Evolutionary conservation across 1,140 invertebrate genomes (phyloP), one percentile per base, ranked within the genome.

Genomic region (Nebria ingens): DNA sequence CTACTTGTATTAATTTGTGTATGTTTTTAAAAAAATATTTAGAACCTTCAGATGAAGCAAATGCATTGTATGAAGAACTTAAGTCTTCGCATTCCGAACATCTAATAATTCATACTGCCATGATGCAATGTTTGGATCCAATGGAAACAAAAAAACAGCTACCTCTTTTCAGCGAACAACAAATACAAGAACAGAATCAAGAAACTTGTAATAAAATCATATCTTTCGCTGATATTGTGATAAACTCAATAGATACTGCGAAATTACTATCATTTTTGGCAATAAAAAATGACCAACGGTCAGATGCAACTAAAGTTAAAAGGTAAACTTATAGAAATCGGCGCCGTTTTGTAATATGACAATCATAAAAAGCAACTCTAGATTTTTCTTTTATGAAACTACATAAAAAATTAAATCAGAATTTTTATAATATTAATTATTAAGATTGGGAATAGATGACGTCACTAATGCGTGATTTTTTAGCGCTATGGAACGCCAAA

Each of bases 401-500:
- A n/a, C n/a, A n/a, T n/a, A n/a, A n/a, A n/a, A n/a, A n/a, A n/a
- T n/a, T n/a, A n/a, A n/a, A n/a, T n/a, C n/a, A n/a, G n/a, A n/a
- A n/a, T n/a, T n/a, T n/a, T n/a, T n/a, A n/a, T n/a, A n/a, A n/a
- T n/a, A n/a, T n/a, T n/a, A n/a, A n/a, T n/a, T n/a, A n/a, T n/a
- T n/a, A n/a, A n/a, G n/a, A n/a, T n/a, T n/a, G n/a, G n/a, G n/a
- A n/a, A n/a, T n/a, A n/a, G n/a, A n/a, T n/a, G n/a, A n/a, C n/a
- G n/a, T n/a, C n/a, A n/a, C n/a, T n/a, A n/a, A n/a, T n/a, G n/a
- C n/a, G n/a, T n/a, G n/a, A n/a, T n/a, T 21, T 73, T 74, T 52
- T 65, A 87, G 86, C 53, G 76, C 79, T 58, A 90, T 91, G 80
- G 92, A 96, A 29, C 89, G 88, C 63, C 83, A 89, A 64, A 89